Conservation (phyloP, 2,888 invertebrate genomes). For the Vesta saturnalis region DNA sequence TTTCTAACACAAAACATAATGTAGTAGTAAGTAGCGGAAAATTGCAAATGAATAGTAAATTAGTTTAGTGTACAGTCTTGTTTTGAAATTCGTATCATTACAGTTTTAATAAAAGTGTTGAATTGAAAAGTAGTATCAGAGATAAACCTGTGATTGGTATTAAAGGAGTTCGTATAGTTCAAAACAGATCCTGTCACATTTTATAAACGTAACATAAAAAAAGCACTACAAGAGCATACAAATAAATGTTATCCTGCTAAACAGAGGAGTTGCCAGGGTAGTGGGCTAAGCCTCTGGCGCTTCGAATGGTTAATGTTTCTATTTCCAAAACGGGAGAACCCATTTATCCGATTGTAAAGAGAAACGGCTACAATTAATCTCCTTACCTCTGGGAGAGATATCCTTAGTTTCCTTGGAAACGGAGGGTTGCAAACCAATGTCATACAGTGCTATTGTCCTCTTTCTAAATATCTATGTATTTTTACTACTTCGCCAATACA, state of each 20-base stretch:
- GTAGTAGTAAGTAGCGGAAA: too few relatives aligned
- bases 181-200: conserved; percentile 24
- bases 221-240: conserved; percentile 32
- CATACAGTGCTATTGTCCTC: conserved; percentile 49
- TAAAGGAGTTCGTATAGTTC: conserved; percentile 12
- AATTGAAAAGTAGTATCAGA: neutral
- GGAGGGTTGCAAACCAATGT: conserved; percentile 51
- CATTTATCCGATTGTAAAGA: conserved; percentile 62
- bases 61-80: too few relatives aligned
- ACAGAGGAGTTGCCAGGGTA: conserved; percentile 35
- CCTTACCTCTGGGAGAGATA: conserved; percentile 62
- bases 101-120: too few relatives aligned
- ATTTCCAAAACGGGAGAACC: conserved; percentile 61
- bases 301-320: conserved; percentile 62
- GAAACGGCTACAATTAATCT: conserved; percentile 63
- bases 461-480: conserved; percentile 43
- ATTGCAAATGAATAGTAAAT: too few relatives aligned
- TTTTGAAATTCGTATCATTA: too few relatives aligned
- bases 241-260: conserved; percentile 37
- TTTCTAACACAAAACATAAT: too few relatives aligned
- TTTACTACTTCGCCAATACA: too few relatives aligned
- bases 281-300: conserved; percentile 43
- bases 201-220: conserved; percentile 33
- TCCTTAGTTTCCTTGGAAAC: conserved; percentile 56
- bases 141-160: conserved; percentile 18